Evolutionary conservation across 2,113 vertebrate genomes (phyloP).

Genomic region (Anolis sagrei): DNA sequence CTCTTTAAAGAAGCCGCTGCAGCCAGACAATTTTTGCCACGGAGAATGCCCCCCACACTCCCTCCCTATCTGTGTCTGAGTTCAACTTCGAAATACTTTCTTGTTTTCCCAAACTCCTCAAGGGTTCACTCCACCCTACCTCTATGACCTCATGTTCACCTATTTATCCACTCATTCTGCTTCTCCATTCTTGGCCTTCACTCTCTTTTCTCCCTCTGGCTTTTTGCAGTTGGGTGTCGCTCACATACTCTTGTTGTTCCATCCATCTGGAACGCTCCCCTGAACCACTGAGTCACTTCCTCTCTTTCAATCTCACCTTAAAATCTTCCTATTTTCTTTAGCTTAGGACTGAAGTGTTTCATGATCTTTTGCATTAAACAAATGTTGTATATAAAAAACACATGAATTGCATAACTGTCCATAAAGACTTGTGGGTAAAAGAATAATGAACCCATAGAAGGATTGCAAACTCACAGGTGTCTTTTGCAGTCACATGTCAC

Average conservation of each 20-base stretch:
- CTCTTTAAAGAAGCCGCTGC: neutral
- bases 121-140: slow-evolving; percentile 5
- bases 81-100: slow-evolving; percentile 1
- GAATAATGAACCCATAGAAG: slow-evolving; percentile 35
- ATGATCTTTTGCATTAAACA: slow-evolving; percentile 30
- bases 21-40: neutral
- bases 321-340: slow-evolving; percentile 50
- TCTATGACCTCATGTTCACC: slow-evolving; percentile 36
- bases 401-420: slow-evolving; percentile 40
- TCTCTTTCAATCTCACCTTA: slow-evolving; percentile 58
- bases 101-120: slow-evolving; percentile 17
- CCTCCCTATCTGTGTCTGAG: slow-evolving; percentile 18
- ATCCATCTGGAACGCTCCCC: slow-evolving; percentile 43
- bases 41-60: neutral
- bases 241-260: slow-evolving; percentile 37
- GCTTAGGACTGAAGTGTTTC: slow-evolving; percentile 55
- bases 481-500: slow-evolving; percentile 46
- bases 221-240: slow-evolving; percentile 31
- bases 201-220: slow-evolving; percentile 34
- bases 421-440: slow-evolving; percentile 61
- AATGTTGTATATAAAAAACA: slow-evolving; percentile 43
- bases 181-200: slow-evolving; percentile 23
- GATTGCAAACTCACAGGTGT: slow-evolving; percentile 55
- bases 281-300: slow-evolving; percentile 59
- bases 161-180: slow-evolving; percentile 18